Conservation (phyloP, 2,888 invertebrate genomes). For the Seira ritae region DNA sequence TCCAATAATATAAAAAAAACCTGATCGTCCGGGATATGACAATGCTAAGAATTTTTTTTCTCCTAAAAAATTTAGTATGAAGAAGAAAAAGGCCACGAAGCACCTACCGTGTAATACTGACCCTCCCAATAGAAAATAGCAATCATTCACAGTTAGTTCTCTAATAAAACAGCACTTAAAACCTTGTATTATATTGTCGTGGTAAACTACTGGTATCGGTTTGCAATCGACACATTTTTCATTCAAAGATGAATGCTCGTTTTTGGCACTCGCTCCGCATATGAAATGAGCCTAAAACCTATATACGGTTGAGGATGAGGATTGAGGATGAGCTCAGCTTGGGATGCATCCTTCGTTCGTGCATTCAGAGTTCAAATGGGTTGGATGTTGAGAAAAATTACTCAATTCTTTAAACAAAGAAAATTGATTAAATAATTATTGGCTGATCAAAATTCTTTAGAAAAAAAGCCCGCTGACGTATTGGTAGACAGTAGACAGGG, state of each 20-base stretch:
- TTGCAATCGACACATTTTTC: background rate
- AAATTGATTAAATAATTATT: slow-evolving; percentile 1
- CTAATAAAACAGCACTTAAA: background rate
- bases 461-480: no score
- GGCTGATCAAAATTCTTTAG: no score
- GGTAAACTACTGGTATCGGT: slow-evolving; percentile 4
- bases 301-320: no score
- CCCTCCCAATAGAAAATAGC: slow-evolving; percentile 1
- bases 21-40: slow-evolving; percentile 64
- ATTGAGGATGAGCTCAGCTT: background rate
- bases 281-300: slow-evolving; percentile 2
- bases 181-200: background rate
- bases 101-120: background rate
- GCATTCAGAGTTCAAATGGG: no score
- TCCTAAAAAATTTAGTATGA: no score
- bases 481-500: no score
- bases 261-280: background rate
- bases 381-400: no score
- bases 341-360: background rate
- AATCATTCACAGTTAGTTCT: slow-evolving; percentile 4
- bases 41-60: slow-evolving; percentile 1
- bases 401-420: background rate
- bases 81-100: no score
- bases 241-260: background rate
- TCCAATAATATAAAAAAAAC: slow-evolving; percentile 25